Evolutionary conservation across 2,113 vertebrate species (phyloP), one percentile per base, ranked within the genome.

Genomic region (Brienomyrus brachyistius): DNA sequence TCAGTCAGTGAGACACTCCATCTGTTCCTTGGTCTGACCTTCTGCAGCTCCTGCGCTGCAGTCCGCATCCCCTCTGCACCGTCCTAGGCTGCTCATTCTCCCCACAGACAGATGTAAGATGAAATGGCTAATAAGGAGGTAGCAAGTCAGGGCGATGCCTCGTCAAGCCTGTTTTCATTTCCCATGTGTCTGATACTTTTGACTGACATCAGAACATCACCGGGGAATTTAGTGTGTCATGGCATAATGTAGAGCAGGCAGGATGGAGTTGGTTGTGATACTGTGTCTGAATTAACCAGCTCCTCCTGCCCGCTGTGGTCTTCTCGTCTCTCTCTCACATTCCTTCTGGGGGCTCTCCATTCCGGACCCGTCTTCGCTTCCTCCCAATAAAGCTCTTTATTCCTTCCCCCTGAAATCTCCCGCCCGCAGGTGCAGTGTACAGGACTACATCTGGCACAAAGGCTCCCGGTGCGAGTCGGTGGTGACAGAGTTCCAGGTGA

Each of bases 371-470:
- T 80, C 74, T 43, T 27, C 82, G 0, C 50, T 86, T 59, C 35
- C 82, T 62, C 31, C 48, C 59, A 90, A 91, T 89, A 91, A 89
- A 86, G 92, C 92, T 91, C 90, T 91, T 87, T 90, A 62, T 90
- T 89, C 92, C 91, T 90, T 92, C 89, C 92, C 27, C 91, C 86
- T 90, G 70, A 5, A 40, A 6, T 0, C 88, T 84, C n/a, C 91
- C 17, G 2, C 35, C 56, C 50, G 66, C 90, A 99, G 98, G 95
- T 99, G 98, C 93, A 99, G 98, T 91, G 97, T 98, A 0, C 98
- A 99, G 95, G 98, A 98, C 91, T 99, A 99, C 96, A 98, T 99
- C 91, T 99, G 98, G 98, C 97, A 99, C 96, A 99, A 99, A 93
- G 98, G 98, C 0, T 94, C 95, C 0, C 97, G 98, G 92, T 99